A percentile compares a stretch with the other conserved stretches of the same genome.
Evolutionary conservation across 2,797 vertebrate genomes (phyloP).

Genomic region (Craterocephalus amniculus): DNA sequence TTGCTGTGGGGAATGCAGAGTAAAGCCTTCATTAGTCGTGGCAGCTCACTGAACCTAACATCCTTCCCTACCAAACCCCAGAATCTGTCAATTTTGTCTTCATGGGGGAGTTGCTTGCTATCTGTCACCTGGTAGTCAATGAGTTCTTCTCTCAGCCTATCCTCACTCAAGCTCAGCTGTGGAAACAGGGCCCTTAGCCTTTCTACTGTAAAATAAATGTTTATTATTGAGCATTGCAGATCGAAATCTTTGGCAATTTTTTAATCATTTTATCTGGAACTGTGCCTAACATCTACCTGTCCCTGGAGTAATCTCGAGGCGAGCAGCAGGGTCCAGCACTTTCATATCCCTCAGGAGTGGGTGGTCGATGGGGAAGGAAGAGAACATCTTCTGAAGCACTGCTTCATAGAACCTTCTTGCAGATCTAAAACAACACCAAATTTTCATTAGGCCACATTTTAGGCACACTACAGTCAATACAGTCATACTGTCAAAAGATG

Average conservation of each 20-base stretch:
- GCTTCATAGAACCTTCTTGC: too few species aligned
- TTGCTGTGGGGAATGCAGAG: constrained; percentile 10
- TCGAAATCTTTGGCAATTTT: too few species aligned
- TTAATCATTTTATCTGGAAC: too few species aligned
- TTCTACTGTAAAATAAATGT: constrained; percentile 10
- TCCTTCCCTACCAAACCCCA: constrained; percentile 12
- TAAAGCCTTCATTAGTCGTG: constrained; percentile 13
- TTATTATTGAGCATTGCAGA: neutral
- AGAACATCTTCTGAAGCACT: neutral
- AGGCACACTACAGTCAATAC: too few species aligned
- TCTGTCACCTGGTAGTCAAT: constrained; percentile 13
- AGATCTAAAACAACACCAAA: too few species aligned
- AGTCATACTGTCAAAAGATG: too few species aligned
- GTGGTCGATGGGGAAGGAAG: constrained; percentile 4
- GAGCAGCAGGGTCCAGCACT: constrained; percentile 12
- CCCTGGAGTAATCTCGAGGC: neutral
- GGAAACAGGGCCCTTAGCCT: constrained; percentile 5
- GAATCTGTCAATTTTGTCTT: constrained; percentile 2
- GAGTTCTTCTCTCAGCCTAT: constrained; percentile 7
- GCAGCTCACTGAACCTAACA: constrained; percentile 7
- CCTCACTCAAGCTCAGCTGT: neutral
- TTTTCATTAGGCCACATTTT: too few species aligned
- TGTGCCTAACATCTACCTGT: constrained; percentile 1
- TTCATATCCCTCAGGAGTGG: constrained; percentile 1
- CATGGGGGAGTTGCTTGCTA: neutral